These are phyloP conservation scores for Halcyon malimbica DNA, from an alignment of 2,113 vertebrate species.

Conservation along the genomic window DNA sequence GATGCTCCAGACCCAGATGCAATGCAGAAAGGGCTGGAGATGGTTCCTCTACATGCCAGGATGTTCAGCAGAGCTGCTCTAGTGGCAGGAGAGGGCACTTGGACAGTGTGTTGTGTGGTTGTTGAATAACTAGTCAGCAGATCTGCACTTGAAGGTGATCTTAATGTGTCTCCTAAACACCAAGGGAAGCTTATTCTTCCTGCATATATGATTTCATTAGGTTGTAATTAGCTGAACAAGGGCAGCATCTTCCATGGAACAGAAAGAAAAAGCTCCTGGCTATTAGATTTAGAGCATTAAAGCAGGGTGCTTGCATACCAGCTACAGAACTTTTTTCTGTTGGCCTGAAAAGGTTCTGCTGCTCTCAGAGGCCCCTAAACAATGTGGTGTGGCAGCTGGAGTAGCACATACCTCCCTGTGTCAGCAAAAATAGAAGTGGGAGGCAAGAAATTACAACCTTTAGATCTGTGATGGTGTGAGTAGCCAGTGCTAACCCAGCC, in stretches of 20 bases:
- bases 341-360: background rate
- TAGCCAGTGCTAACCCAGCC: background rate
- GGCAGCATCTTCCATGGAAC: background rate
- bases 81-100: background rate
- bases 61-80: background rate
- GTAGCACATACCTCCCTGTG: background rate
- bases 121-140: background rate
- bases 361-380: background rate
- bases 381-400: background rate
- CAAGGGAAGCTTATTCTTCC: background rate
- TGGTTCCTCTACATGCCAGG: background rate
- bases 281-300: background rate
- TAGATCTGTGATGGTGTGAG: background rate
- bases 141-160: background rate
- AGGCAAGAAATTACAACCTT: background rate
- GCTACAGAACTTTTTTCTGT: background rate
- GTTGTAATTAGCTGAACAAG: background rate
- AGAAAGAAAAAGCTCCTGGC: background rate
- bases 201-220: background rate
- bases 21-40: background rate
- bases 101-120: fast-evolving
- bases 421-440: background rate
- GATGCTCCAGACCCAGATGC: background rate
- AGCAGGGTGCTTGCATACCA: background rate
- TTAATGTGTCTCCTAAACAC: background rate